Evolutionary conservation across 2,113 vertebrate genomes (phyloP), one percentile per base, ranked within the genome.

Genomic region (Pongo pygmaeus): DNA sequence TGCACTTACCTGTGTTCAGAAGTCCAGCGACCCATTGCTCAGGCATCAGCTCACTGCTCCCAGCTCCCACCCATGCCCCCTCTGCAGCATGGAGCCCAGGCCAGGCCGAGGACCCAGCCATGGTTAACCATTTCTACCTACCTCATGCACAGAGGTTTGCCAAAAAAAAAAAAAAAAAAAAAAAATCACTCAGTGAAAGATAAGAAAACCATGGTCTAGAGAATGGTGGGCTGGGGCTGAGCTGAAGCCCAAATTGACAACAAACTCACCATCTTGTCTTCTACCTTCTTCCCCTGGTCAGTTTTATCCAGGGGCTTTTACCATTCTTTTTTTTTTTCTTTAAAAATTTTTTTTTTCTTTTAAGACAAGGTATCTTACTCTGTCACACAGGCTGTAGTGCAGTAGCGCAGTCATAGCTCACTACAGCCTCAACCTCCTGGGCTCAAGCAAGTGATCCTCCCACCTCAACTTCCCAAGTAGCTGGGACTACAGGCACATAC

Each of bases 141-240:
- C 52, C 38, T 20, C 11, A 10, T 27, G 35, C 64, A 27, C 30
- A 22, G 61, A 84, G 50, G 30, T 78, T 32, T 59, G 32, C 67
- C 35, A 30, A 43, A 0, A 8, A 43, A 52, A 92, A 48, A 52
- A 92, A 48, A 55, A 55, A 43, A 38, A 48, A 0, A 13, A 38
- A 67, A 92, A 50, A 40, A 18, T 23, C 59, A 77, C 35, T 50
- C 8, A 2, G 5, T 16, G 23, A 55, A n/a, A 61, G 52, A 48
- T 4, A 18, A 75, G 52, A 69, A 83, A 22, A 27, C 64, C 48
- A 20, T 2, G 8, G 50, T 4, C 9, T 18, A 6, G 50, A n/a
- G 55, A 27, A 59, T 0, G 0, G 46, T 3, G 50, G 18, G 38
- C 30, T 6, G 13, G 22, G 38, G 23, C 13, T 1, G 0, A 12